phyloP scores from a whole-genome alignment of 2,888 invertebrate species.

The Pristionchus fissidentatus region DNA sequence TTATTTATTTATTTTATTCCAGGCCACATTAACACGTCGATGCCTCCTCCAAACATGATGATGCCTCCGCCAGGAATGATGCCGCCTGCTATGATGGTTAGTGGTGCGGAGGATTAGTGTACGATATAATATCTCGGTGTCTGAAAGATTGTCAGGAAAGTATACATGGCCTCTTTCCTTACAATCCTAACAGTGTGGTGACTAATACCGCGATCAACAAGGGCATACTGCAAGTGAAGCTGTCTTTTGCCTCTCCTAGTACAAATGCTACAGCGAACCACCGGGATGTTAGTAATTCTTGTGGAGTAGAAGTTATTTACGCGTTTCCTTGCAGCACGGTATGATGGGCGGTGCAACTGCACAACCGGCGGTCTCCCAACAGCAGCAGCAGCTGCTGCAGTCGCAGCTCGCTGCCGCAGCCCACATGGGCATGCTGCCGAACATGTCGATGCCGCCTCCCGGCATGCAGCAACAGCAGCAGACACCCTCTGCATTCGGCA shows the following conservation, averaged over 20 bases:
- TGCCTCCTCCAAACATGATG: neutral
- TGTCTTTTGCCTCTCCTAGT: neutral
- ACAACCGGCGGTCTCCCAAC: neutral
- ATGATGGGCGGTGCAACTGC: constrained; percentile 27
- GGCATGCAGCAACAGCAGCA: constrained; percentile 31
- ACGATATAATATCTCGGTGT: too few relatives aligned
- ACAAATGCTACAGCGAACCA: neutral
- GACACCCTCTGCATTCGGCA: neutral
- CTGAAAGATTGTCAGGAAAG: too few relatives aligned
- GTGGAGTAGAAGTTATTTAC: neutral
- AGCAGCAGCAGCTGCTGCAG: constrained; percentile 4
- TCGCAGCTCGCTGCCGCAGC: constrained; percentile 3
- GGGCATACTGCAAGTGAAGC: too few relatives aligned
- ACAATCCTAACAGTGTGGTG: too few relatives aligned
- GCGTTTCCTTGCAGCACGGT: neutral
- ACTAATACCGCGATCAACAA: too few relatives aligned
- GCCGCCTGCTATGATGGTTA: too few relatives aligned
- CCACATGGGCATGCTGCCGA: neutral
- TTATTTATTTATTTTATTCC: too few relatives aligned
- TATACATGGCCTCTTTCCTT: too few relatives aligned
- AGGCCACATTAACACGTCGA: constrained; percentile 1
- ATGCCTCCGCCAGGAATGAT: constrained; percentile 3
- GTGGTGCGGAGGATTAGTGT: too few relatives aligned
- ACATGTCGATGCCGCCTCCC: constrained; percentile 35
- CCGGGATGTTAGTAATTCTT: neutral